Percentiles rank a stretch among this genome's conserved stretches.
Conservation (phyloP, 2,888 invertebrate species). For the Hyposoter dolosus region DNA sequence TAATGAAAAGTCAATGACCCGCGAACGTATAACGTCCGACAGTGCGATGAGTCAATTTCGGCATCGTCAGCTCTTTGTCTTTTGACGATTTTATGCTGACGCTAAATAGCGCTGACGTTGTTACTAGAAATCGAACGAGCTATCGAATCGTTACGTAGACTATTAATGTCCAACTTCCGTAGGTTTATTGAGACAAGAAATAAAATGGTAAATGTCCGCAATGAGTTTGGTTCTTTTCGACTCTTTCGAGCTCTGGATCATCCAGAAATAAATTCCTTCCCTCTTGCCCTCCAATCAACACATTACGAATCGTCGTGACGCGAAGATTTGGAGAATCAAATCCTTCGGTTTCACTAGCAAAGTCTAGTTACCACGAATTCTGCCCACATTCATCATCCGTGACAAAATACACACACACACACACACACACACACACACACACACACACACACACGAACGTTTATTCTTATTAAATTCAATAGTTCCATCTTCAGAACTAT, state of each 20-base stretch:
- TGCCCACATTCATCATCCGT: conserved; percentile 73
- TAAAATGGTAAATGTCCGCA: not conserved
- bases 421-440: not conserved
- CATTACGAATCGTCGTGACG: not conserved
- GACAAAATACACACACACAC: conserved; percentile 39
- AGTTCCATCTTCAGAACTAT: conserved; percentile 47
- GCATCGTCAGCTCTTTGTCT: conserved; percentile 70
- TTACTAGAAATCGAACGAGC: conserved; percentile 33
- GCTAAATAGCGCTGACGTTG: conserved; percentile 57
- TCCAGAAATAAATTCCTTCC: not conserved
- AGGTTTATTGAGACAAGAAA: not conserved
- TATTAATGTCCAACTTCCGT: conserved; percentile 18
- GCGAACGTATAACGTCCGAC: conserved; percentile 66
- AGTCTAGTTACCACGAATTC: conserved; percentile 49
- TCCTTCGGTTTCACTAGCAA: conserved; percentile 20
- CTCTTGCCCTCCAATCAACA: not conserved
- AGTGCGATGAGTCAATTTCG: conserved; percentile 80
- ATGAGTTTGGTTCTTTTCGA: not conserved
- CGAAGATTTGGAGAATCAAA: conserved; percentile 20
- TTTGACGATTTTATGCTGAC: conserved; percentile 66
- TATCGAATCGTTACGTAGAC: conserved; percentile 23
- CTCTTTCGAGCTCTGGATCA: too few relatives aligned
- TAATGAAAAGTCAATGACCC: conserved; percentile 76
- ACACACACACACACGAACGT: not conserved
- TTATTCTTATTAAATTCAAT: conserved; percentile 66